These are phyloP conservation scores for Temnothorax longispinosus DNA, from an alignment of 1,140 invertebrate species.

Conservation along the genomic window DNA sequence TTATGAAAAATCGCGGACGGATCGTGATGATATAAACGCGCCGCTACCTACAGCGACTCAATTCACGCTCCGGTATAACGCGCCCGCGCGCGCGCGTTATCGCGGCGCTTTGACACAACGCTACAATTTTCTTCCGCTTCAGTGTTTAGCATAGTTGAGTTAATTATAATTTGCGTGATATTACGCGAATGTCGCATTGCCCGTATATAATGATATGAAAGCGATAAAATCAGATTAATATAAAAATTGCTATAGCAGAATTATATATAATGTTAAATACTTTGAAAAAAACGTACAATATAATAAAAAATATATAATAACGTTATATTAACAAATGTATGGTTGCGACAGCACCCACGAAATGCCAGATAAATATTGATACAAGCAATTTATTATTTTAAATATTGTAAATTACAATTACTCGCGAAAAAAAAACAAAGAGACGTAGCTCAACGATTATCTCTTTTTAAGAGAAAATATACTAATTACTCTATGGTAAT, in stretches of 20 bases:
- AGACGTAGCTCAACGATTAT: background rate
- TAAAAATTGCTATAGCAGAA: background rate
- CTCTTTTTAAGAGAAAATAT: slow-evolving; percentile 8
- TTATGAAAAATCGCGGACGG: slow-evolving; percentile 24
- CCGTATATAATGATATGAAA: background rate
- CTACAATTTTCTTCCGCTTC: slow-evolving; percentile 36
- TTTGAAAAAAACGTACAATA: background rate
- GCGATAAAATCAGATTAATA: background rate
- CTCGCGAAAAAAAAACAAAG: background rate
- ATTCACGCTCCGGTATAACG: slow-evolving; percentile 22
- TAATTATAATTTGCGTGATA: slow-evolving; percentile 11
- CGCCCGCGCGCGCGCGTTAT: background rate
- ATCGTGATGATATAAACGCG: slow-evolving; percentile 23
- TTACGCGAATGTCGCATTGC: background rate
- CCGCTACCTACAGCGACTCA: background rate
- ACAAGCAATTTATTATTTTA: background rate
- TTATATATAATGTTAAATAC: background rate
- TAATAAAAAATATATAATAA: background rate
- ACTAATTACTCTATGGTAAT: slow-evolving; percentile 49
- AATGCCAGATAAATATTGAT: background rate
- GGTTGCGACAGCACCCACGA: background rate
- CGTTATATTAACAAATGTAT: background rate
- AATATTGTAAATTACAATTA: background rate
- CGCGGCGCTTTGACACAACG: slow-evolving; percentile 37
- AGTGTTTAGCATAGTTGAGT: slow-evolving; percentile 15